Evolutionary conservation across 2,888 invertebrate genomes (phyloP).

Genomic region (Hypolimnas misippus): DNA sequence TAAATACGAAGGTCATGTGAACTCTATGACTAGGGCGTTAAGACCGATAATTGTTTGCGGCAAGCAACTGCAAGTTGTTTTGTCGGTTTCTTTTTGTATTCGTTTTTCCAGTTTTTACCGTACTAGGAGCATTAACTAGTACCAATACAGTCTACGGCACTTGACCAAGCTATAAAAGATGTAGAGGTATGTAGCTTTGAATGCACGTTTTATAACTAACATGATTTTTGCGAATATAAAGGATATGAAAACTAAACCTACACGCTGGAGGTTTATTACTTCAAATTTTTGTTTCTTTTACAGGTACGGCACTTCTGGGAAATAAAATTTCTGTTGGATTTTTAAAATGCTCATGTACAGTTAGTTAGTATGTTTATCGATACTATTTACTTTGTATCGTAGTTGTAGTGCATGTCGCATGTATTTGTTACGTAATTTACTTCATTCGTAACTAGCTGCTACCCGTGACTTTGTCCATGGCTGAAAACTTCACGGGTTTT

Average conservation of each 20-base stretch:
- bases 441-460: too few relatives aligned
- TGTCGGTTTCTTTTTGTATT: slow-evolving; percentile 69
- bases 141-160: slow-evolving; percentile 57
- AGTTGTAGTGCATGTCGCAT: too few relatives aligned
- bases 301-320: neutral
- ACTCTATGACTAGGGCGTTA: slow-evolving; percentile 12
- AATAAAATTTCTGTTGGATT: neutral
- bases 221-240: slow-evolving; percentile 5
- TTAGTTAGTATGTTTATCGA: too few relatives aligned
- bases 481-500: too few relatives aligned
- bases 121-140: slow-evolving; percentile 70
- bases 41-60: slow-evolving; percentile 11
- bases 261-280: neutral
- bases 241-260: slow-evolving; percentile 6
- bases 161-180: slow-evolving; percentile 18
- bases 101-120: slow-evolving; percentile 70
- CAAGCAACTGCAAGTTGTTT: slow-evolving; percentile 46
- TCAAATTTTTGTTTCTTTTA: slow-evolving; percentile 11
- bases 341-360: neutral
- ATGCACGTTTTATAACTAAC: slow-evolving; percentile 13
- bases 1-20: slow-evolving; percentile 6
- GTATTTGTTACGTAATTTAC: too few relatives aligned
- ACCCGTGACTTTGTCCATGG: too few relatives aligned
- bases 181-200: slow-evolving; percentile 11
- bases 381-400: too few relatives aligned